phyloP scores from a whole-genome alignment of 1,140 invertebrate species.

The Drosophila neocordata region DNA sequence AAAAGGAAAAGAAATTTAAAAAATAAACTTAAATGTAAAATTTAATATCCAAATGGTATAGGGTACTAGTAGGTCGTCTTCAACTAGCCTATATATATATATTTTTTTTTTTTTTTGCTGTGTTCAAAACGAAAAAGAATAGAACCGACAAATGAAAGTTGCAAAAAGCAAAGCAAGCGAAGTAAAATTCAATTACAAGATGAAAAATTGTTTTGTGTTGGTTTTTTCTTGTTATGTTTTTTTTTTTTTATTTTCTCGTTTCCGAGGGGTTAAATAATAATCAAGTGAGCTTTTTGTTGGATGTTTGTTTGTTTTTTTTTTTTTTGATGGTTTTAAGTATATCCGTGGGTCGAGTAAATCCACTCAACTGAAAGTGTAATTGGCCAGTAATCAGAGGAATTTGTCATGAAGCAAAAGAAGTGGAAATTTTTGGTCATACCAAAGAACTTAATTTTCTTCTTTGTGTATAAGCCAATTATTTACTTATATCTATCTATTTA shows the following conservation, averaged over 20 bases:
- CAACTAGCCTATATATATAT: slow-evolving; percentile 21
- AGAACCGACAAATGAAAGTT: slow-evolving; percentile 42
- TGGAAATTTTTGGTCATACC: background rate
- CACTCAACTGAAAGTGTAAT: background rate
- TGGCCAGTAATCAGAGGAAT: slow-evolving; percentile 6
- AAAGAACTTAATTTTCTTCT: slow-evolving; percentile 31
- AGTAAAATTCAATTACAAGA: slow-evolving; percentile 64
- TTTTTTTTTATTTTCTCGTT: background rate
- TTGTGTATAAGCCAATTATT: slow-evolving; percentile 31
- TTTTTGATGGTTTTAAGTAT: background rate
- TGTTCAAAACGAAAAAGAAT: slow-evolving; percentile 15
- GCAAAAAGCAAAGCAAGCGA: slow-evolving; percentile 34
- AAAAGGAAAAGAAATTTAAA: no score
- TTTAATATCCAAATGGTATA: no score
- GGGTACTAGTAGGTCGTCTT: slow-evolving; percentile 5
- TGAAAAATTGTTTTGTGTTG: slow-evolving; percentile 26
- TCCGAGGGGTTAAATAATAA: slow-evolving; percentile 41
- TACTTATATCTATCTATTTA: background rate
- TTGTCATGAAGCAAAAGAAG: background rate
- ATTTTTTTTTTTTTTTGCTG: slow-evolving; percentile 18
- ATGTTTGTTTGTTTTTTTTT: background rate
- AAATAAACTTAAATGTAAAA: no score
- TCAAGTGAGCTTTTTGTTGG: slow-evolving; percentile 31
- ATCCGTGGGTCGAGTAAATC: background rate
- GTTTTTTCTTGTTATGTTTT: background rate